A percentile compares a stretch with the other conserved stretches of the same genome.
These are phyloP conservation scores for Odontophorus gujanensis DNA, from an alignment of 2,113 vertebrate species.

Conservation along the genomic window DNA sequence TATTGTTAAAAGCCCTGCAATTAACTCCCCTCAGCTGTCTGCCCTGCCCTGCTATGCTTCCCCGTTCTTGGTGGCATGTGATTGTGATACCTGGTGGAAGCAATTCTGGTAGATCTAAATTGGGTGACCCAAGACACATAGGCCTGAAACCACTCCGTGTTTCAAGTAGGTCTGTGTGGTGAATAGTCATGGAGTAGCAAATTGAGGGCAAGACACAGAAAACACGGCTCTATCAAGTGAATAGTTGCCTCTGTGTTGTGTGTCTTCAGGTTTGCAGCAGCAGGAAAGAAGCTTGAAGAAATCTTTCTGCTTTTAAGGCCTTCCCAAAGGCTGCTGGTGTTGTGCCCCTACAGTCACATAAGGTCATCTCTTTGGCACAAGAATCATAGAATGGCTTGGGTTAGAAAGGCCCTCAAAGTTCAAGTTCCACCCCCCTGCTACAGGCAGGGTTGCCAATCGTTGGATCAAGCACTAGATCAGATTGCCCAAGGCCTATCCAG, in stretches of 20 bases:
- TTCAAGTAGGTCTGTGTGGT: neutral
- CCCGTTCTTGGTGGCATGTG: fast-evolving
- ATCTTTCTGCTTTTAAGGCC: neutral
- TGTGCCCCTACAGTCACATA: fast-evolving
- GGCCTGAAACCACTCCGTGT: neutral
- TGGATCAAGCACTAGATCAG: too few species aligned
- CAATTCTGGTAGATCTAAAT: neutral
- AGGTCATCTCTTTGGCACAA: neutral
- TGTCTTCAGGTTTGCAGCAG: neutral
- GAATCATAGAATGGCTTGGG: too few species aligned
- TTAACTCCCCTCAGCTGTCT: neutral
- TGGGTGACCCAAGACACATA: neutral
- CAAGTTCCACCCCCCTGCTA: too few species aligned
- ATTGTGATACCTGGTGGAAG: neutral
- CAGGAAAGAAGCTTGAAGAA: neutral
- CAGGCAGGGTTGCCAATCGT: too few species aligned
- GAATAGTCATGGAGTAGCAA: neutral
- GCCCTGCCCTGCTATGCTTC: neutral
- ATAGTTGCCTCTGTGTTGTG: fast-evolving
- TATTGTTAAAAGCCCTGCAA: neutral
- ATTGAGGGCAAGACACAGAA: neutral
- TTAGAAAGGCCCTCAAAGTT: too few species aligned
- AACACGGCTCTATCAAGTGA: neutral
- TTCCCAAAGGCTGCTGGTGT: neutral
- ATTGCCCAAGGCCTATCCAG: neutral